phyloP scores from a whole-genome alignment of 2,113 vertebrate species.

The human region GRCh38 chr20:22123001-22123500 shows the following conservation, averaged over 20 bases:
- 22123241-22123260: too few species aligned
- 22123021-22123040: not conserved
- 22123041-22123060: not conserved
- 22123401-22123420: not conserved
- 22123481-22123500: not conserved
- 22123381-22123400: not conserved
- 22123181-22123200: too few species aligned
- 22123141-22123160: too few species aligned
- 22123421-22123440: not conserved
- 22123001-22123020: not conserved
- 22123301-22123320: not conserved
- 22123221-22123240: too few species aligned
- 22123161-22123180: too few species aligned
- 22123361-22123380: not conserved
- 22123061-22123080: too few species aligned
- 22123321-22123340: not conserved
- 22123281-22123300: not conserved
- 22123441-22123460: not conserved
- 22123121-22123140: too few species aligned
- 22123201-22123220: too few species aligned
- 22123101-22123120: too few species aligned
- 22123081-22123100: too few species aligned
- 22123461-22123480: not conserved
- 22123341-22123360: not conserved
- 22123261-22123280: not conserved